These are phyloP conservation scores for Choristoneura rosaceana DNA, from an alignment of 2,888 invertebrate genomes.

Conservation along the genomic window DNA sequence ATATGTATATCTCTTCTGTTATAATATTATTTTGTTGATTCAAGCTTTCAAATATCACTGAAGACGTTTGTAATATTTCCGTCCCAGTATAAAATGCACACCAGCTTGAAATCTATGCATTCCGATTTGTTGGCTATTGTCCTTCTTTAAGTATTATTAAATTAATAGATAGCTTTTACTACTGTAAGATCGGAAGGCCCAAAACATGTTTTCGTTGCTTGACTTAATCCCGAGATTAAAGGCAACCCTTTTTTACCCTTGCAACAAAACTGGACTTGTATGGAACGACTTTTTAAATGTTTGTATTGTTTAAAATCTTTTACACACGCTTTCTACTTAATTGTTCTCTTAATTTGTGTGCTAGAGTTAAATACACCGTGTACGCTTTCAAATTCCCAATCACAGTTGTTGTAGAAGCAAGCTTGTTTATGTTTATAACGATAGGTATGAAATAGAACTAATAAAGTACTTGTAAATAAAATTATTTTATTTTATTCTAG, in stretches of 20 bases:
- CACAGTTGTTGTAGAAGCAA: constrained; percentile 7
- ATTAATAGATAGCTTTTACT: not conserved
- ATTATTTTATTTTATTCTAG: not conserved
- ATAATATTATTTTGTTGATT: too few species aligned
- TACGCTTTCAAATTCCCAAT: not conserved
- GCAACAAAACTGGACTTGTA: not conserved
- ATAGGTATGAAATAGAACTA: constrained; percentile 22
- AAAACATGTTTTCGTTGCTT: not conserved
- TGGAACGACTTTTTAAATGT: not conserved
- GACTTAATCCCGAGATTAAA: too few species aligned
- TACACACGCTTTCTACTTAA: not conserved
- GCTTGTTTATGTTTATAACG: constrained; percentile 24
- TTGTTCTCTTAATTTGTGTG: not conserved
- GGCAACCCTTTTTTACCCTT: not conserved
- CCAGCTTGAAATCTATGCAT: not conserved
- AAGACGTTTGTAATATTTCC: not conserved
- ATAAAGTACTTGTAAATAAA: constrained; percentile 39
- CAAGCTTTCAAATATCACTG: not conserved
- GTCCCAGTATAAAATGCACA: not conserved
- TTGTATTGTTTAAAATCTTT: constrained; percentile 7
- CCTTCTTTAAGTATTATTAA: constrained; percentile 3
- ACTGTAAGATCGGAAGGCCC: not conserved
- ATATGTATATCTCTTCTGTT: too few species aligned
- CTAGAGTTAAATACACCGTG: not conserved
- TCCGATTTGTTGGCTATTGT: not conserved